Evolutionary conservation across 2,797 vertebrate species (phyloP).

Genomic region (Pogoniulus pusillus): DNA sequence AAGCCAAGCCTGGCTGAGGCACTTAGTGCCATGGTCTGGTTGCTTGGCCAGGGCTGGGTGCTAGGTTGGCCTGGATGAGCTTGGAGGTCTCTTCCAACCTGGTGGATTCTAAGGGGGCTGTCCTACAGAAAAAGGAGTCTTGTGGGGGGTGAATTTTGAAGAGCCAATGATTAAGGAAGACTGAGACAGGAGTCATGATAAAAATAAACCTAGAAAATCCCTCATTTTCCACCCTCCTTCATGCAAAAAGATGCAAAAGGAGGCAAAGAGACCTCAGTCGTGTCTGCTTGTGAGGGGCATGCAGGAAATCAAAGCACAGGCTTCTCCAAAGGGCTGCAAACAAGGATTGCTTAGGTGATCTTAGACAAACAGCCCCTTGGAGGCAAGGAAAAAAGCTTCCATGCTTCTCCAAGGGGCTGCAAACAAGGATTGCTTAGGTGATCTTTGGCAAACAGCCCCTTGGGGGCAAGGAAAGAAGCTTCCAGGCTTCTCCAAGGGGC

Average conservation of each 20-base stretch:
- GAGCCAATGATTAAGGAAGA: not conserved
- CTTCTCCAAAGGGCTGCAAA: not conserved
- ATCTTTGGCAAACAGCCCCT: not conserved
- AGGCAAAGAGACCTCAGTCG: not conserved
- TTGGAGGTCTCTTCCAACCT: too few relatives aligned
- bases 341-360: too few relatives aligned
- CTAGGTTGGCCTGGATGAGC: too few relatives aligned
- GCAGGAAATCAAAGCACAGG: not conserved
- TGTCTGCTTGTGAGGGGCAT: not conserved
- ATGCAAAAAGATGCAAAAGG: not conserved
- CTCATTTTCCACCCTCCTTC: rapidly evolving
- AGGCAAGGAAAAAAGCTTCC: too few relatives aligned
- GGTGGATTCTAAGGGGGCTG: too few relatives aligned
- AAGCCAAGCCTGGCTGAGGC: too few relatives aligned
- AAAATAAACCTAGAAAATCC: not conserved
- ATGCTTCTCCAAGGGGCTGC: not conserved
- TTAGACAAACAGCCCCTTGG: too few relatives aligned
- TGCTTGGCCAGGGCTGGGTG: too few relatives aligned
- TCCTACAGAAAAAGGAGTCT: not conserved
- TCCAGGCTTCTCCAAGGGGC: not conserved
- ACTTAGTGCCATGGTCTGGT: too few relatives aligned
- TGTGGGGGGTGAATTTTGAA: not conserved
- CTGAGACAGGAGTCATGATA: not conserved
- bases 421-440: not conserved
- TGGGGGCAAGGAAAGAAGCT: not conserved